A percentile compares a stretch with the other conserved stretches of the same genome.
Conservation (phyloP, 2,888 invertebrate species). For the Callyntrura guangdongensis region DNA sequence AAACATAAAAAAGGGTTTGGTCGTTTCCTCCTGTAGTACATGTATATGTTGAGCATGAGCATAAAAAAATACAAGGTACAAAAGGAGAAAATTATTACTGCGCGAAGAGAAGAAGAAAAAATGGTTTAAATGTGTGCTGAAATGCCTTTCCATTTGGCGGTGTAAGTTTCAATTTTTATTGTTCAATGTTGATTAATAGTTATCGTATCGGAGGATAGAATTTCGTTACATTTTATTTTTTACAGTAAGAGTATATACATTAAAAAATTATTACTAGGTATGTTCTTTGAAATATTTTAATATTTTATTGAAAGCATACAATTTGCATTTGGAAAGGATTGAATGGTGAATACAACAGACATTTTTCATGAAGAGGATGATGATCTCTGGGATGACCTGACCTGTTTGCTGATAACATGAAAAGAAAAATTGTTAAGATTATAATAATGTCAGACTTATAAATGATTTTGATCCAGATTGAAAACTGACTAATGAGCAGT, state of each 20-base stretch:
- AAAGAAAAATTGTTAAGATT: background rate
- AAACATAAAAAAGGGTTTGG: conserved; percentile 18
- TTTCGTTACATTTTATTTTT: conserved; percentile 2
- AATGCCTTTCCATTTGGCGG: conserved; percentile 16
- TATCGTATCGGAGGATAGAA: background rate
- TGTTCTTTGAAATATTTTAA: too few relatives aligned
- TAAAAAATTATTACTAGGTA: background rate
- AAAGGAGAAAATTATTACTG: background rate
- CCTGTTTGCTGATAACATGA: conserved; percentile 27
- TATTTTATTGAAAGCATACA: too few relatives aligned
- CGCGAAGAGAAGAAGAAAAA: background rate
- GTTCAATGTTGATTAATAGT: conserved; percentile 38
- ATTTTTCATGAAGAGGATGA: conserved; percentile 12
- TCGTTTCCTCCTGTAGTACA: conserved; percentile 4
- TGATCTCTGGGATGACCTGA: conserved; percentile 17
- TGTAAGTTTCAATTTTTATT: conserved; percentile 39
- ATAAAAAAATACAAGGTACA: background rate
- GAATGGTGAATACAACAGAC: background rate
- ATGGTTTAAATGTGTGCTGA: background rate
- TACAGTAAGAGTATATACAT: background rate
- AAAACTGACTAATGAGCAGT: conserved; percentile 29
- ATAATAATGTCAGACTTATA: background rate
- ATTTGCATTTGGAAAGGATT: conserved; percentile 15
- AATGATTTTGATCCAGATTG: conserved; percentile 30
- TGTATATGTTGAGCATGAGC: background rate